These are phyloP conservation scores for Rhodinocichla rosea DNA, from an alignment of 2,113 vertebrate species.

Conservation along the genomic window DNA sequence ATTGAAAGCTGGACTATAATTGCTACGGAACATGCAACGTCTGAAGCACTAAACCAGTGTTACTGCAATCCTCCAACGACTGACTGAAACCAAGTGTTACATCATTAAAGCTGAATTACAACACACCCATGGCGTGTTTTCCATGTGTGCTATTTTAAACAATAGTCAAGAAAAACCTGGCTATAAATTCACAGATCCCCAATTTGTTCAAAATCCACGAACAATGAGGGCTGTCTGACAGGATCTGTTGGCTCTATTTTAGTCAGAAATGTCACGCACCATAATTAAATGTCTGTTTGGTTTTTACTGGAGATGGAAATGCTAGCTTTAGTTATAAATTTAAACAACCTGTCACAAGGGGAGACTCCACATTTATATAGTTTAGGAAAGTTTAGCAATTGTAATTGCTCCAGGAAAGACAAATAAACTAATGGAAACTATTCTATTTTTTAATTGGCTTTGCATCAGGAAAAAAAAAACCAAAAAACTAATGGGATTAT, in stretches of 20 bases:
- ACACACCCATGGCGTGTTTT: conserved; percentile 71
- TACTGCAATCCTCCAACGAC: conserved; percentile 75
- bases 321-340: conserved; percentile 69
- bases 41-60: conserved; percentile 71
- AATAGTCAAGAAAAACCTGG: conserved; percentile 72
- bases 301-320: conserved; percentile 72
- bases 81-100: conserved; percentile 80
- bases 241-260: conserved; percentile 81
- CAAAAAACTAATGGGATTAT: conserved; percentile 51
- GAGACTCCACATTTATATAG: conserved; percentile 58
- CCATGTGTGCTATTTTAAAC: conserved; percentile 81
- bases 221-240: conserved; percentile 67
- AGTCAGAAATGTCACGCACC: conserved; percentile 83
- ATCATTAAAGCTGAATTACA: conserved; percentile 81
- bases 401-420: conserved; percentile 70
- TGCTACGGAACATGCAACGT: conserved; percentile 76
- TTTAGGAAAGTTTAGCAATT: conserved; percentile 66
- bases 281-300: conserved; percentile 81
- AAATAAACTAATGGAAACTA: conserved; percentile 73
- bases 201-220: conserved; percentile 72
- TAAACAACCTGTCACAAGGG: conserved; percentile 73
- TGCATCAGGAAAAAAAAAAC: conserved; percentile 1
- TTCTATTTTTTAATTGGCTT: conserved; percentile 65
- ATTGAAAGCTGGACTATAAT: conserved; percentile 79
- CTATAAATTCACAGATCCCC: conserved; percentile 79